Percentiles rank a stretch among this genome's conserved stretches.
Evolutionary conservation across 2,888 invertebrate genomes (phyloP).

Genomic region (Drosophila fungiperda): DNA sequence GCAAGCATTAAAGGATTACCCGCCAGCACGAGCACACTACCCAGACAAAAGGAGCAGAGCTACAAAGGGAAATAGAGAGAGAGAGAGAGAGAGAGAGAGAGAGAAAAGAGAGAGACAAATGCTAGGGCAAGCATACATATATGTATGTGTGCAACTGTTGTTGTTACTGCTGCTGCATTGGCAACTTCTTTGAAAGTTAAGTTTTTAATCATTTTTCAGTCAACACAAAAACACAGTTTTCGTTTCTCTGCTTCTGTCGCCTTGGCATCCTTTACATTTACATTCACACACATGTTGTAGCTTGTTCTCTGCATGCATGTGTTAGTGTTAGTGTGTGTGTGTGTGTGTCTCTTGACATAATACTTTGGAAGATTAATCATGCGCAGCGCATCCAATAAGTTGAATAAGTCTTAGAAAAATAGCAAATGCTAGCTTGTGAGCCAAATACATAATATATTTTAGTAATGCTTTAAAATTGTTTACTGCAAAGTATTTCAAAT

Average conservation of each 20-base stretch:
- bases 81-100: constrained; percentile 11
- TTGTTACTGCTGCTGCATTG: constrained; percentile 30
- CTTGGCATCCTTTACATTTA: constrained; percentile 26
- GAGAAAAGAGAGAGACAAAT: constrained; percentile 4
- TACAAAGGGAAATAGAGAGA: constrained; percentile 10
- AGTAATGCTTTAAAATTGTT: background rate
- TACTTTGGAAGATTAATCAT: constrained; percentile 64
- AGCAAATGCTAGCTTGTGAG: constrained; percentile 7
- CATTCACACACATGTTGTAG: constrained; percentile 5
- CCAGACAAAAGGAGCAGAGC: background rate
- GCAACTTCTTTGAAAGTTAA: constrained; percentile 71
- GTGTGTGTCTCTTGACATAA: constrained; percentile 21
- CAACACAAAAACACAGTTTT: constrained; percentile 42
- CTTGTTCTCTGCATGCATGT: constrained; percentile 5
- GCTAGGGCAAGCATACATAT: background rate
- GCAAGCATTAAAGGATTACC: constrained; percentile 72
- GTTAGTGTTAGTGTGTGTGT: background rate
- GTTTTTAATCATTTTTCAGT: constrained; percentile 74
- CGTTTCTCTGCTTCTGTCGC: constrained; percentile 16
- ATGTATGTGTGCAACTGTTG: constrained; percentile 11
- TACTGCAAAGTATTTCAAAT: too few species aligned
- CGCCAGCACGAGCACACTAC: constrained; percentile 34
- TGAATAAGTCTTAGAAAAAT: constrained; percentile 43
- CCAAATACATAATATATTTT: background rate
- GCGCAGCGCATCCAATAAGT: constrained; percentile 62